A percentile compares a stretch with the other conserved stretches of the same genome.
phyloP scores from a whole-genome alignment of 2,797 vertebrate species.

The Lepus townsendii region DNA sequence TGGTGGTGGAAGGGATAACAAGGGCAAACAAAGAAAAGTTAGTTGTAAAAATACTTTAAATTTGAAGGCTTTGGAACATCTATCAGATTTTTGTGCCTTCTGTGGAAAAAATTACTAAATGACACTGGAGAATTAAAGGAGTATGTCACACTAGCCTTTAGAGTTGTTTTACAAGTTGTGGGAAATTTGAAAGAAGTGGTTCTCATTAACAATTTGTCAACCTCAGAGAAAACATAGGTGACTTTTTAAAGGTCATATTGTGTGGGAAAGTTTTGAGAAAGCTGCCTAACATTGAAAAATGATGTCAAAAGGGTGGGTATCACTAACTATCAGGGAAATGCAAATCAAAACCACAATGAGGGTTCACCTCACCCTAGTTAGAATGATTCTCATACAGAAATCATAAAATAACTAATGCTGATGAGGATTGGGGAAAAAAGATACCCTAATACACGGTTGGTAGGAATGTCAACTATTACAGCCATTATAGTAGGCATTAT shows the following conservation, averaged over 20 bases:
- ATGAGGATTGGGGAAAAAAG: too few relatives aligned
- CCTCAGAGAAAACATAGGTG: background rate
- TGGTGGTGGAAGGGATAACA: background rate
- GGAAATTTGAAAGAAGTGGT: background rate
- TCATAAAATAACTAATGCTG: too few relatives aligned
- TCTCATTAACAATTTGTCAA: background rate
- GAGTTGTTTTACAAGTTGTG: background rate
- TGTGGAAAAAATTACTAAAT: background rate
- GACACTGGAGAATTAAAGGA: background rate
- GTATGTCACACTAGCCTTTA: background rate
- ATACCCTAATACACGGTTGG: too few relatives aligned
- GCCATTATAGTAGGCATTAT: too few relatives aligned
- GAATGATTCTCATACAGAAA: too few relatives aligned
- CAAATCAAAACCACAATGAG: too few relatives aligned
- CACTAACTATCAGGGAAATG: too few relatives aligned
- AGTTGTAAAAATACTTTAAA: background rate
- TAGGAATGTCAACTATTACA: too few relatives aligned
- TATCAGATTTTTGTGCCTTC: background rate
- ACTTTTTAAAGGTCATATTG: background rate
- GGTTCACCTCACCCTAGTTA: too few relatives aligned
- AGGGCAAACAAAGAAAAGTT: background rate
- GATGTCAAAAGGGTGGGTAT: background rate
- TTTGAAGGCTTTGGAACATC: background rate
- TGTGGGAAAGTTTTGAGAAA: conserved; percentile 17
- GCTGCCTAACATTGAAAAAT: background rate